phyloP scores from a whole-genome alignment of 1,140 invertebrate species.

The Philaenus spumarius region DNA sequence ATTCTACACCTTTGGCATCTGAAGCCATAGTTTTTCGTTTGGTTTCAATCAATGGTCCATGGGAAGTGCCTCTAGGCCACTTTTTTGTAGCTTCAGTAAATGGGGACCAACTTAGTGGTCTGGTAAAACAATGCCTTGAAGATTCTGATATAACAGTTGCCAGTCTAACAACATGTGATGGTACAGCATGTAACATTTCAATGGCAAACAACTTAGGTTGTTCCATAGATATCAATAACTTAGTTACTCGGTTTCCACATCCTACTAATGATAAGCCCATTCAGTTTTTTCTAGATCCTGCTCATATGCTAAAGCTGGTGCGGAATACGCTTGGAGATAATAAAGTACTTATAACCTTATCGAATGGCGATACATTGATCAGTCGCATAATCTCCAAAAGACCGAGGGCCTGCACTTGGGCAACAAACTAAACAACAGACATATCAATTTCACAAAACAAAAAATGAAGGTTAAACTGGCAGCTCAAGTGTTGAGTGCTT shows the following conservation, averaged over 20 bases:
- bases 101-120: constrained; percentile 18
- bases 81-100: constrained; percentile 31
- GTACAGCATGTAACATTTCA: constrained; percentile 14
- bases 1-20: constrained; percentile 30
- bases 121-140: constrained; percentile 22
- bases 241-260: constrained; percentile 13
- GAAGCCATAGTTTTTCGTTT: constrained; percentile 36
- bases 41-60: constrained; percentile 31
- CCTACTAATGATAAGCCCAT: constrained; percentile 18
- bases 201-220: constrained; percentile 18
- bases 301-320: constrained; percentile 28
- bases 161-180: constrained; percentile 18
- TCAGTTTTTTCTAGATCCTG: constrained; percentile 23
- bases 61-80: constrained; percentile 37
- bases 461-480: constrained; percentile 37
- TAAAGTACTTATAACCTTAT: constrained; percentile 24
- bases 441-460: constrained; percentile 32
- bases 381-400: constrained; percentile 29
- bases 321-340: constrained; percentile 14
- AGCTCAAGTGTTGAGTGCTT: constrained; percentile 33
- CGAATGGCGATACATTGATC: constrained; percentile 30
- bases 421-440: constrained; percentile 31
- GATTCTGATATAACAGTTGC: constrained; percentile 5
- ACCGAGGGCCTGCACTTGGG: constrained; percentile 28
- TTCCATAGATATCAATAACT: constrained; percentile 11